phyloP scores from a whole-genome alignment of 1,140 invertebrate species.

The Ceratoteleas bidentatus region DNA sequence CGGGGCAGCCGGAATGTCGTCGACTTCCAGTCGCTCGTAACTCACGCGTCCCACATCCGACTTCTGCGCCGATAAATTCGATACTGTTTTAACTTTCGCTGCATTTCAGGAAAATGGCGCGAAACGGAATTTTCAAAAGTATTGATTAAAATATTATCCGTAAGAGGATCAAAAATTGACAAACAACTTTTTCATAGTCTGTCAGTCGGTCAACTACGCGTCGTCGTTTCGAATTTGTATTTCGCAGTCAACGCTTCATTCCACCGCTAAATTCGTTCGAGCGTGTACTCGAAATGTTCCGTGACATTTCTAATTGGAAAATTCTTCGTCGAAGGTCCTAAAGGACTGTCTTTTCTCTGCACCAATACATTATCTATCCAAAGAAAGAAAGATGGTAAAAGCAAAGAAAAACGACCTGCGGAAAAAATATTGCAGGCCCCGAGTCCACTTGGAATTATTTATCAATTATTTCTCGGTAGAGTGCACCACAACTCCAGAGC shows the following conservation, averaged over 20 bases:
- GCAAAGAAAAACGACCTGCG: constrained; percentile 18
- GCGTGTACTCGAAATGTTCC: no score
- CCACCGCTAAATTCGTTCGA: no score
- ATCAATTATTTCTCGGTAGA: constrained; percentile 33
- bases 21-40: constrained; percentile 66
- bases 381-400: constrained; percentile 5
- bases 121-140: constrained; percentile 46
- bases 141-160: constrained; percentile 20
- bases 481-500: constrained; percentile 20
- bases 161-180: constrained; percentile 11
- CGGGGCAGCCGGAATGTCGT: constrained; percentile 68
- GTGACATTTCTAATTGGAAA: background rate
- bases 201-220: background rate
- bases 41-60: constrained; percentile 66
- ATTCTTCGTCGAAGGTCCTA: background rate
- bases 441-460: constrained; percentile 32
- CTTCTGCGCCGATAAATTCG: constrained; percentile 66
- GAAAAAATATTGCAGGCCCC: constrained; percentile 27
- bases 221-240: background rate
- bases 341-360: constrained; percentile 8
- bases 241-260: background rate
- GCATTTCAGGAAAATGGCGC: constrained; percentile 55
- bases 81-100: constrained; percentile 71
- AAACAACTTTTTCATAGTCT: constrained; percentile 11
- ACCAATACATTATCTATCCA: background rate